Evolutionary conservation across 1,140 invertebrate genomes (phyloP), one percentile per base, ranked within the genome.

Genomic region (Copidosoma floridanum): DNA sequence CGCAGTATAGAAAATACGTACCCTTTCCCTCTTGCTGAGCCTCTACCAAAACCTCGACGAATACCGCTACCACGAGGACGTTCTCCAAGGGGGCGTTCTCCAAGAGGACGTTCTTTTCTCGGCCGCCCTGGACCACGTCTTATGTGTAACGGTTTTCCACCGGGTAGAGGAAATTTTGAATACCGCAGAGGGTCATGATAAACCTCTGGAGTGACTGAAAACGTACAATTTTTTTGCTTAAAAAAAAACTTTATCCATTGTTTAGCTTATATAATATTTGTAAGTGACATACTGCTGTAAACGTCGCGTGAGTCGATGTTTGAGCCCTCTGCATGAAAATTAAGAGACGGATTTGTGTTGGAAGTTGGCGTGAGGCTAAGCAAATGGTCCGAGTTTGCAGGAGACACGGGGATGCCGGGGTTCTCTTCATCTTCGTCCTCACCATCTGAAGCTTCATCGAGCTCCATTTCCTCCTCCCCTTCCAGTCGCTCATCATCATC

Each of bases 91-190:
- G 64, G 53, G 12, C 29, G 29, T 27, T 29, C 38, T 57, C 76
- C 77, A 52, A 68, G 72, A 58, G 76, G 77, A 61, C 85, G 83
- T 71, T 89, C 88, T 71, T 89, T 88, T 48, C 87, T 80, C 3
- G 88, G 89, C 65, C 89, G 78, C 2, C 88, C 88, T 32, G 88
- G 86, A 21, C 88, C 88, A 50, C 88, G 80, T 65, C 87, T 82
- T 53, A 87, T 84, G 55, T 82, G 84, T 47, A 86, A 69, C 35
- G 84, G 83, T 72, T 84, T 85, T 23, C 83, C 83, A 52, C 82
- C 79, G 71, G 78, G 77, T 37, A 79, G 67, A 38, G 78, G 71
- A 76, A 80, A 79, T 66, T 80, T 80, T 63, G 71, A 72, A 64
- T 77, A 79, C 44, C 71, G 67, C 61, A 80, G 14, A 14, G 77